Evolutionary conservation across 2,113 vertebrate species (phyloP).

Genomic region (Ascaphus truei): DNA sequence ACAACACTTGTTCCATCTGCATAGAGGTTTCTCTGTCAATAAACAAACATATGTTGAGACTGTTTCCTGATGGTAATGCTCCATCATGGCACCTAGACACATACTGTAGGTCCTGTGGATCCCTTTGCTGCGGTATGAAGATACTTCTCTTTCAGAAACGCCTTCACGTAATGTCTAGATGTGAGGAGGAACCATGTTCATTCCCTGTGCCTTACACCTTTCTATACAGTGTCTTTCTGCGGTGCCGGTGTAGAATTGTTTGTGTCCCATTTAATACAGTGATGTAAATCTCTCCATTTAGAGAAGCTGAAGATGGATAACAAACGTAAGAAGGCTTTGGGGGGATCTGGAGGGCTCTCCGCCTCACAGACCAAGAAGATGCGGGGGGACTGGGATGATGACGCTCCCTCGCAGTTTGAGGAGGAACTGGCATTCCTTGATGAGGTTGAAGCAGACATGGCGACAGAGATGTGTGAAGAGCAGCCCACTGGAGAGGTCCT

Average conservation of each 20-base stretch:
- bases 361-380: constrained; percentile 61
- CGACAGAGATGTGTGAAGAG: constrained; percentile 65
- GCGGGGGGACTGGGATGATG: constrained; percentile 70
- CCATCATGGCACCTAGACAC: too few relatives aligned
- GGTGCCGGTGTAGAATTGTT: not conserved
- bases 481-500: constrained; percentile 66
- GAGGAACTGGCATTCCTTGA: constrained; percentile 78
- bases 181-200: too few relatives aligned
- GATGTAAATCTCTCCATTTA: not conserved
- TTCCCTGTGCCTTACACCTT: not conserved
- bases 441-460: constrained; percentile 67
- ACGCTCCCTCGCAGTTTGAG: constrained; percentile 75
- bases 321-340: constrained; percentile 52
- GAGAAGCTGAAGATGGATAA: constrained; percentile 48
- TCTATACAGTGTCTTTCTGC: not conserved
- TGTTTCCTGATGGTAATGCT: too few relatives aligned
- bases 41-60: too few relatives aligned
- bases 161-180: too few relatives aligned
- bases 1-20: too few relatives aligned
- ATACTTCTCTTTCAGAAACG: too few relatives aligned
- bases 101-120: too few relatives aligned
- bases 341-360: constrained; percentile 34
- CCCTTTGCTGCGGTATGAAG: too few relatives aligned
- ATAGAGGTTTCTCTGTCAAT: too few relatives aligned
- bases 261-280: too few relatives aligned